phyloP scores from a whole-genome alignment of 2,888 invertebrate genomes.

The Megamerina dolium region DNA sequence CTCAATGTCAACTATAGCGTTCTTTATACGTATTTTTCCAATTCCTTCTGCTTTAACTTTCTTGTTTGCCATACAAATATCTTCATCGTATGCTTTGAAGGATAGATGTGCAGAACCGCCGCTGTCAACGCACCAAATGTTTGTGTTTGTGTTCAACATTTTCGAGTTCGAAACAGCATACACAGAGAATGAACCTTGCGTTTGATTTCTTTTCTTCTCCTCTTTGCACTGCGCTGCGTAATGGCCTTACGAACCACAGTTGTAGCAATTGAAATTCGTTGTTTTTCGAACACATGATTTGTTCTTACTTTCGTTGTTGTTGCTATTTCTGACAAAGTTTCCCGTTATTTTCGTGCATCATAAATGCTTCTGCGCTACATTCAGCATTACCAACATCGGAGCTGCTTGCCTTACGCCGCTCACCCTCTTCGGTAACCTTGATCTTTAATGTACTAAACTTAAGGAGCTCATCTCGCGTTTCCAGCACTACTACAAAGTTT shows the following conservation, averaged over 20 bases:
- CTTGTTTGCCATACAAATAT: constrained; percentile 7
- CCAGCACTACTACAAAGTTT: constrained; percentile 11
- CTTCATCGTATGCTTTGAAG: constrained; percentile 7
- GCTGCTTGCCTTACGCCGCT: constrained; percentile 5
- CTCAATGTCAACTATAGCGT: constrained; percentile 3
- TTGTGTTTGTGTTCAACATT: background rate
- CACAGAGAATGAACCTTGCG: background rate
- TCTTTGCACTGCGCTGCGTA: constrained; percentile 15
- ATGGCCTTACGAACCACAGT: too few relatives aligned
- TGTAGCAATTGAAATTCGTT: too few relatives aligned
- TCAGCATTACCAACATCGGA: constrained; percentile 1
- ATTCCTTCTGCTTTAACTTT: constrained; percentile 9
- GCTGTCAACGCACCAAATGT: constrained; percentile 14
- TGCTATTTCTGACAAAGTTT: background rate
- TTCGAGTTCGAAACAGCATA: constrained; percentile 6
- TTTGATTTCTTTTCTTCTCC: constrained; percentile 5
- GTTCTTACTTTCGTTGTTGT: too few relatives aligned
- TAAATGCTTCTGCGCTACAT: constrained; percentile 11
- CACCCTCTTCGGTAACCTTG: constrained; percentile 15
- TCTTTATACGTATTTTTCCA: constrained; percentile 5
- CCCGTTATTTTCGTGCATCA: constrained; percentile 6
- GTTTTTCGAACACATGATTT: too few relatives aligned
- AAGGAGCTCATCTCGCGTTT: constrained; percentile 16
- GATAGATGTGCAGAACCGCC: constrained; percentile 12
- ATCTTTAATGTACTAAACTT: constrained; percentile 12